Percentiles rank a stretch among this genome's conserved stretches.
These are phyloP conservation scores for Caenorhabditis japonica DNA, from an alignment of 2,888 invertebrate genomes.

Conservation along the genomic window DNA sequence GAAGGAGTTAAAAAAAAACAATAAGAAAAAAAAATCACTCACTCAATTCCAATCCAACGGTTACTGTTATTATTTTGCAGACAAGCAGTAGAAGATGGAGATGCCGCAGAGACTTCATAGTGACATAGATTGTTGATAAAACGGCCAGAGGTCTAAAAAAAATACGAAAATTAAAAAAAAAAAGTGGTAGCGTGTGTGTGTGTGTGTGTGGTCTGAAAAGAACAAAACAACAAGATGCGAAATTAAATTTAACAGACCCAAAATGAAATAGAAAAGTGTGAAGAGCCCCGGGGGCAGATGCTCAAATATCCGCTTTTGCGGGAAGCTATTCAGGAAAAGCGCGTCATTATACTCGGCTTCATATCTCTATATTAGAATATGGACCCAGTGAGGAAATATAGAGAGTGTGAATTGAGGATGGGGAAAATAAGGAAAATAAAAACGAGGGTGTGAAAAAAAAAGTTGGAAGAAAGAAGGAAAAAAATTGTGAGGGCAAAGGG, in stretches of 20 bases:
- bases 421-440: too few relatives aligned
- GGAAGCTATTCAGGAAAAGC: slow-evolving; percentile 51
- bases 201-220: slow-evolving; percentile 34
- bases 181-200: not conserved
- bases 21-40: slow-evolving; percentile 33
- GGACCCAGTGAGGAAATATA: too few relatives aligned
- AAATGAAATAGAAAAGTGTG: slow-evolving; percentile 53
- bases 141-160: slow-evolving; percentile 14
- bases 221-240: slow-evolving; percentile 40
- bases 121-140: slow-evolving; percentile 39
- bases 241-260: slow-evolving; percentile 49
- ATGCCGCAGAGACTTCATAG: slow-evolving; percentile 26
- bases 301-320: slow-evolving; percentile 58
- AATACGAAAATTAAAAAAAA: slow-evolving; percentile 38
- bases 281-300: slow-evolving; percentile 52
- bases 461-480: slow-evolving; percentile 20
- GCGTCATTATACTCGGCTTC: slow-evolving; percentile 50
- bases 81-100: slow-evolving; percentile 16
- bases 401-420: too few relatives aligned
- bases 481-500: slow-evolving; percentile 18
- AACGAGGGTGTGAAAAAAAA: too few relatives aligned
- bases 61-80: too few relatives aligned
- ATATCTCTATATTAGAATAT: slow-evolving; percentile 47
- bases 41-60: slow-evolving; percentile 46
- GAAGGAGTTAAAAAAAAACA: slow-evolving; percentile 7